These are phyloP conservation scores for Babyrousa celebensis DNA, from an alignment of 2,797 vertebrate species.

Conservation along the genomic window DNA sequence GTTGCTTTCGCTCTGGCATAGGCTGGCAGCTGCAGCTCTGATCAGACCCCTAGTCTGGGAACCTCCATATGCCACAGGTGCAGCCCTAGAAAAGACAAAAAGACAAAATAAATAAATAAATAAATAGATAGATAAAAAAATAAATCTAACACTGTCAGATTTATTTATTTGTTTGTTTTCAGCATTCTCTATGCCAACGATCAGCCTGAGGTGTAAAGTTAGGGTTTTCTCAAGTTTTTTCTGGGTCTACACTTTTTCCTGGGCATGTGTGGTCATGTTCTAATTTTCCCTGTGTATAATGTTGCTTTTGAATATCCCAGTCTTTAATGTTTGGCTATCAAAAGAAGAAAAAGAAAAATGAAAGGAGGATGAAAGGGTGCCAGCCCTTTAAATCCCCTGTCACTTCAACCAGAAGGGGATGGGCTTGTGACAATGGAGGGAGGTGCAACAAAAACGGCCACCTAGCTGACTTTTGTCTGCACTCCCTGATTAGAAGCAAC, in stretches of 20 bases:
- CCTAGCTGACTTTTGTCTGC: background rate
- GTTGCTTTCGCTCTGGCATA: too few relatives aligned
- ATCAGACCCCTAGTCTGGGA: too few relatives aligned
- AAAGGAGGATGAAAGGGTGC: background rate
- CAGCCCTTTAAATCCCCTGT: background rate
- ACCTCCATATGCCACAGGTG: too few relatives aligned
- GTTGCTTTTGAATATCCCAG: background rate
- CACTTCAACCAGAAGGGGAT: background rate
- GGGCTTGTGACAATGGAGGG: background rate
- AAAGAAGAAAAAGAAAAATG: background rate
- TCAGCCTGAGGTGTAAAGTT: too few relatives aligned
- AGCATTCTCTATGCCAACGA: too few relatives aligned
- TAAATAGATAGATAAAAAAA: too few relatives aligned
- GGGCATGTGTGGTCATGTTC: background rate
- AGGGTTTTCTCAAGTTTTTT: too few relatives aligned
- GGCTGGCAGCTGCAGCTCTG: too few relatives aligned
- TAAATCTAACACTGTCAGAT: background rate
- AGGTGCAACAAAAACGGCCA: background rate
- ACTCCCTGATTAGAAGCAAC: background rate
- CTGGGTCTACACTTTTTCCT: background rate
- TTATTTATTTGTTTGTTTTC: background rate
- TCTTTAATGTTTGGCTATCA: background rate
- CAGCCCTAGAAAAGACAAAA: too few relatives aligned
- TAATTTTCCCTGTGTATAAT: background rate
- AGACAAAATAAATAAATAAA: too few relatives aligned